Percentiles rank a stretch among this genome's conserved stretches.
Conservation (phyloP, 2,113 vertebrate species). For the Dermatemys mawii region DNA sequence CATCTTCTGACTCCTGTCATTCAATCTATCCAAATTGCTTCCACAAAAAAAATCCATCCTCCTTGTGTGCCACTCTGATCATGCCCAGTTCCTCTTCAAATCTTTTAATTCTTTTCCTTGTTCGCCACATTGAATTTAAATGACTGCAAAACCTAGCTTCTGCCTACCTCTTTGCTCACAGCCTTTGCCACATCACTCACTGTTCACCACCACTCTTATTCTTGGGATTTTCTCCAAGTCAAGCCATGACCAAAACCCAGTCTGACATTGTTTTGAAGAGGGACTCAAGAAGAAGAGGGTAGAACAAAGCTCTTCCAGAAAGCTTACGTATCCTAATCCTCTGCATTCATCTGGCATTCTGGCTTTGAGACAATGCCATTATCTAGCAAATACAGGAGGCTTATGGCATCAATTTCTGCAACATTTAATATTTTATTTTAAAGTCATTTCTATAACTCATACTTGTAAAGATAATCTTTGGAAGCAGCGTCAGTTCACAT, state of each 20-base stretch:
- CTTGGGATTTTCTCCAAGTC: slow-evolving; percentile 51
- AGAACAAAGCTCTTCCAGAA: slow-evolving; percentile 55
- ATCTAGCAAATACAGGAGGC: not conserved
- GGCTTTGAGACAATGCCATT: slow-evolving; percentile 56
- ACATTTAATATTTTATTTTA: slow-evolving; percentile 54
- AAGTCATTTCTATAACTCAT: not conserved
- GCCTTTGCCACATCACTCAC: slow-evolving; percentile 54
- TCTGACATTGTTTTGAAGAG: too few species aligned
- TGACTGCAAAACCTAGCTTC: slow-evolving; percentile 42
- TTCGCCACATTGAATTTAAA: slow-evolving; percentile 45
- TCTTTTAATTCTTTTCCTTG: slow-evolving; percentile 37
- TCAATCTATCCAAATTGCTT: not conserved
- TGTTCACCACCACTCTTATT: slow-evolving; percentile 60
- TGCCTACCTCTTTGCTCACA: not conserved
- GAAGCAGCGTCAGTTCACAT: too few species aligned
- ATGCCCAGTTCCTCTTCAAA: slow-evolving; percentile 34
- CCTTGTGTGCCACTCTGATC: slow-evolving; percentile 20
- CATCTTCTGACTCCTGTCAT: slow-evolving; percentile 11
- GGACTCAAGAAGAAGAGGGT: too few species aligned
- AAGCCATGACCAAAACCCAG: slow-evolving; percentile 46
- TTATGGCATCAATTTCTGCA: slow-evolving; percentile 30
- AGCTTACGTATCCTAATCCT: slow-evolving; percentile 61
- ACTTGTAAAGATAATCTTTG: not conserved
- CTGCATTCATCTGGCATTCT: slow-evolving; percentile 16
- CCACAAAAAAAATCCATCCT: slow-evolving; percentile 52